Evolutionary conservation across 2,113 vertebrate genomes (phyloP).

Genomic region (Calonectris borealis): DNA sequence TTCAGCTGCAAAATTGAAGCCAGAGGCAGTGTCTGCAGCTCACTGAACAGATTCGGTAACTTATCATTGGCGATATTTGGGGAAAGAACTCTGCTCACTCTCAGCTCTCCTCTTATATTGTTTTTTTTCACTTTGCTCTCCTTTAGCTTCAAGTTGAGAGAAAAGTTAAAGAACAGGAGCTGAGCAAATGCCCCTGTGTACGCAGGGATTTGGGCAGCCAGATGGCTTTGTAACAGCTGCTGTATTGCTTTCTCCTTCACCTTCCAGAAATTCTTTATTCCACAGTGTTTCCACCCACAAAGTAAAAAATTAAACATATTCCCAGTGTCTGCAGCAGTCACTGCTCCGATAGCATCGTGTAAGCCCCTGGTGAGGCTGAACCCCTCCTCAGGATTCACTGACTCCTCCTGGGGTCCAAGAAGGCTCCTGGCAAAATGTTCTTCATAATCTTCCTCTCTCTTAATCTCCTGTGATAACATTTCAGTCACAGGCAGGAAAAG

Average conservation of each 20-base stretch:
- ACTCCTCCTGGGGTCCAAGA: background rate
- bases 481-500: background rate
- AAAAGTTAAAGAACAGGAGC: background rate
- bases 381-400: background rate
- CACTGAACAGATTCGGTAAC: background rate
- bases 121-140: background rate
- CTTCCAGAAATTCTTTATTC: background rate
- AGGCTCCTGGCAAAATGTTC: background rate
- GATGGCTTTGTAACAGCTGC: background rate
- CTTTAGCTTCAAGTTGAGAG: background rate
- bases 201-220: background rate
- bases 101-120: background rate
- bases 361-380: background rate
- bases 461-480: background rate
- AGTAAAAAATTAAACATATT: background rate
- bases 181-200: background rate
- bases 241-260: background rate
- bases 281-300: background rate
- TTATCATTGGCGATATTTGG: background rate
- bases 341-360: fast-evolving
- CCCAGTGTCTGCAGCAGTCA: background rate
- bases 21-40: background rate
- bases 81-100: background rate
- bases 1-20: background rate
- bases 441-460: background rate